A percentile compares a stretch with the other conserved stretches of the same genome.
Evolutionary conservation across 2,888 invertebrate genomes (phyloP).

Genomic region (Encarsia formosa): DNA sequence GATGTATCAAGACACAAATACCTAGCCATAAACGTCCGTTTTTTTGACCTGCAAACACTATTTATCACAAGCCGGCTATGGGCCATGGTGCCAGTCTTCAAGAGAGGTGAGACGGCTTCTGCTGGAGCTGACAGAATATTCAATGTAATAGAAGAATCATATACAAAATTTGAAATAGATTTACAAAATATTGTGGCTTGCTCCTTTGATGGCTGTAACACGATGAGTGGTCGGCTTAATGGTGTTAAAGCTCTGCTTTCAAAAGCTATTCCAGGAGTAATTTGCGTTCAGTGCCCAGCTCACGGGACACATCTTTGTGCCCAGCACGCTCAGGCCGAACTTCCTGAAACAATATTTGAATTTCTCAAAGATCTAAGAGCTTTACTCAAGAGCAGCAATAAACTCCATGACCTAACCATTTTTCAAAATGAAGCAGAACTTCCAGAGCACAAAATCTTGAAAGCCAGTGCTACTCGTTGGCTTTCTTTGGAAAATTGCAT

Average conservation of each 20-base stretch:
- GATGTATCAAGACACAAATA: neutral
- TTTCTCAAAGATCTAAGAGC: neutral
- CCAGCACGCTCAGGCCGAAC: neutral
- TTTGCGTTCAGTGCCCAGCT: neutral
- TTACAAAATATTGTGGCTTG: neutral
- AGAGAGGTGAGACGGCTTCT: neutral
- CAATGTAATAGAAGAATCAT: neutral
- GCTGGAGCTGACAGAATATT: neutral
- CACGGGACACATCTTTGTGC: neutral
- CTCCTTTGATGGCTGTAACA: neutral
- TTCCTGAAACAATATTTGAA: neutral
- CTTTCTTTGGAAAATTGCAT: neutral
- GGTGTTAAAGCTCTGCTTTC: neutral
- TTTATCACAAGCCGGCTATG: neutral
- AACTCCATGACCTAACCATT: neutral
- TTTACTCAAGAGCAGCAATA: neutral
- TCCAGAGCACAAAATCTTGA: neutral
- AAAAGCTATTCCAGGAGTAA: neutral
- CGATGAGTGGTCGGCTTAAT: neutral
- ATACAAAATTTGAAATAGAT: neutral
- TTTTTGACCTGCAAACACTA: neutral
- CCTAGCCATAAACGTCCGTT: neutral
- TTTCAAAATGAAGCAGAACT: neutral
- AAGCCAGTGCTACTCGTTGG: neutral
- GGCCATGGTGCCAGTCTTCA: neutral